phyloP scores from a whole-genome alignment of 2,888 invertebrate genomes.

The Heliothis peltigera region DNA sequence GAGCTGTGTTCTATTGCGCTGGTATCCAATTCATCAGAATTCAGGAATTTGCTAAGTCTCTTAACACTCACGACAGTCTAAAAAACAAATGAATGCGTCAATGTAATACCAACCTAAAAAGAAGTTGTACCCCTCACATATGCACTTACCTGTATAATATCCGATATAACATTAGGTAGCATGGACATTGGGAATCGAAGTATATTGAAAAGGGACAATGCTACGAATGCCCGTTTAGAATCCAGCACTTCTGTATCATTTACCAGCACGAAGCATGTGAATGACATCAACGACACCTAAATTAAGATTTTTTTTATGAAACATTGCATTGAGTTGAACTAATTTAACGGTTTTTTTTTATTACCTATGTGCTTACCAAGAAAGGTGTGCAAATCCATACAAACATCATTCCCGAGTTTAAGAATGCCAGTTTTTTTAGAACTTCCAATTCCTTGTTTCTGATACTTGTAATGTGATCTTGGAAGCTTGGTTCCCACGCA shows the following conservation, averaged over 20 bases:
- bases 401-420: constrained; percentile 94
- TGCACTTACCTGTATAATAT: constrained; percentile 95
- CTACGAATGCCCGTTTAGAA: constrained; percentile 97
- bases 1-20: constrained; percentile 93
- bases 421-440: constrained; percentile 94
- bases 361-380: constrained; percentile 90
- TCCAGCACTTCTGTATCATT: constrained; percentile 95
- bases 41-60: constrained; percentile 97
- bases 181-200: constrained; percentile 98
- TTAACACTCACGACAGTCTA: constrained; percentile 97
- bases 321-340: neutral
- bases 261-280: constrained; percentile 96
- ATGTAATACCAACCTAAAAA: neutral
- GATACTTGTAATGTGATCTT: constrained; percentile 94
- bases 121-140: constrained; percentile 38
- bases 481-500: constrained; percentile 96
- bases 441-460: constrained; percentile 94
- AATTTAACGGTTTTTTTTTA: neutral
- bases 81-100: neutral
- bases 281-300: constrained; percentile 96
- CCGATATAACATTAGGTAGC: constrained; percentile 98
- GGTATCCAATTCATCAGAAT: constrained; percentile 96
- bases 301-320: neutral
- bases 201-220: constrained; percentile 98
- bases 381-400: constrained; percentile 97